Evolutionary conservation across 2,797 vertebrate genomes (phyloP).

Genomic region (Arnoldichthys spilopterus): DNA sequence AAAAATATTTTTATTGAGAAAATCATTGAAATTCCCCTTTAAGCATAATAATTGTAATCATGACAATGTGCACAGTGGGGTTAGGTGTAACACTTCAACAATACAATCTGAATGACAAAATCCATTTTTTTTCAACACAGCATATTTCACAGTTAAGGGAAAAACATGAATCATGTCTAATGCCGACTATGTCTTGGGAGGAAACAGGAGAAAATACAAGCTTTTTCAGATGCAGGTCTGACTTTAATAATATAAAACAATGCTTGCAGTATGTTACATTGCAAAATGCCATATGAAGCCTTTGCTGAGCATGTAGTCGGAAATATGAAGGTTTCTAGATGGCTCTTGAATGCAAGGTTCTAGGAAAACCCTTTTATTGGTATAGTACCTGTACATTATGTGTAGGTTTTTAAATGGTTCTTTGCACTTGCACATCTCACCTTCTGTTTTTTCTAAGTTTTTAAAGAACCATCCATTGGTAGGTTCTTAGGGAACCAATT

Average conservation of each 20-base stretch:
- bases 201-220: not conserved
- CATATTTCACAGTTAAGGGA: not conserved
- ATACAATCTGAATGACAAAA: not conserved
- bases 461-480: not conserved
- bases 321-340: no score
- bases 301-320: no score
- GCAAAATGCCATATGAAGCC: no score
- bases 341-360: no score
- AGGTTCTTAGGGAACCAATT: not conserved
- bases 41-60: not conserved
- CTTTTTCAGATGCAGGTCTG: not conserved
- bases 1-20: not conserved
- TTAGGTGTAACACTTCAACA: not conserved
- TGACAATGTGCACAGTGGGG: conserved; percentile 5
- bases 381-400: no score
- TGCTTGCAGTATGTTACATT: no score
- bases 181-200: not conserved
- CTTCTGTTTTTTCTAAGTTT: no score
- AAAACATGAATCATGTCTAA: not conserved
- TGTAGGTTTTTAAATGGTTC: no score
- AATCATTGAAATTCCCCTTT: not conserved
- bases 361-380: no score
- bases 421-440: no score
- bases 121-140: not conserved
- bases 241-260: no score